phyloP scores from a whole-genome alignment of 2,113 vertebrate species.

The Motacilla tschutschensis region DNA sequence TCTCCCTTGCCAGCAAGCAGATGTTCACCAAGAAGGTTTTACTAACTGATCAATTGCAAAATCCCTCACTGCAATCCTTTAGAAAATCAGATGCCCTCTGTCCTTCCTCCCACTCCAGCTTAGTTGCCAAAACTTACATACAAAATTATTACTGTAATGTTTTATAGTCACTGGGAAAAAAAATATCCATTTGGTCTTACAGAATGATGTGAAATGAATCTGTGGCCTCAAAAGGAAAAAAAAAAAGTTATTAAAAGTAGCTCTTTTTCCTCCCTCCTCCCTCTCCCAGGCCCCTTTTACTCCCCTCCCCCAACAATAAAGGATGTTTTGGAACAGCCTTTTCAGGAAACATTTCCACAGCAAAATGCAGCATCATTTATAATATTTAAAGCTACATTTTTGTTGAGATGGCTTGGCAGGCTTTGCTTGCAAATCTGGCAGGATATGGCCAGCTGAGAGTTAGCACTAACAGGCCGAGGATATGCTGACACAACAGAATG shows the following conservation, averaged over 20 bases:
- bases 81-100: constrained; percentile 47
- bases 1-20: constrained; percentile 8
- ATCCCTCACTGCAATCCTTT: constrained; percentile 27
- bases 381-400: constrained; percentile 73
- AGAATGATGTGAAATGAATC: constrained; percentile 53
- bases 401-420: constrained; percentile 84
- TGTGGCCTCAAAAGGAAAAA: constrained; percentile 42
- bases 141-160: constrained; percentile 38
- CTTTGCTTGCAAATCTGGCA: constrained; percentile 83
- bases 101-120: constrained; percentile 44
- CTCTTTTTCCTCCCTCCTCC: constrained; percentile 43
- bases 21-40: constrained; percentile 2
- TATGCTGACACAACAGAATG: constrained; percentile 90
- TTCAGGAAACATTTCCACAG: constrained; percentile 70
- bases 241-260: constrained; percentile 53
- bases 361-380: constrained; percentile 71
- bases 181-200: constrained; percentile 27
- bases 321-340: constrained; percentile 66
- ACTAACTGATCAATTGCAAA: constrained; percentile 44
- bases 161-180: constrained; percentile 52
- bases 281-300: constrained; percentile 52
- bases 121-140: constrained; percentile 46
- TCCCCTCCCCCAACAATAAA: constrained; percentile 48
- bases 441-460: constrained; percentile 81
- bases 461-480: constrained; percentile 79